These are phyloP conservation scores for Gambusia yucatana DNA, from an alignment of 2,797 vertebrate species.

Conservation along the genomic window DNA sequence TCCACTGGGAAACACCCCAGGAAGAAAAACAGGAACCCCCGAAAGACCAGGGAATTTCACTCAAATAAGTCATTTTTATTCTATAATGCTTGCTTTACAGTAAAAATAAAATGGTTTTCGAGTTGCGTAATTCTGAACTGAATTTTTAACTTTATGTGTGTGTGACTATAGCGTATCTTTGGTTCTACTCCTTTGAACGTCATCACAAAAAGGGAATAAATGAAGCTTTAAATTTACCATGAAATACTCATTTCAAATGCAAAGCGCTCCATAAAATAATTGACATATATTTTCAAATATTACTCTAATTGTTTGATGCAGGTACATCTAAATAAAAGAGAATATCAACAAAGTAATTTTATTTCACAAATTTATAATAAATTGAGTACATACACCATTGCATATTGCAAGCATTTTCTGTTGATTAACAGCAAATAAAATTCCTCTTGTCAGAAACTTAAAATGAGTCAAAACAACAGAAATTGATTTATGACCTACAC, in stretches of 20 bases:
- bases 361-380: neutral
- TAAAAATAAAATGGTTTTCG: neutral
- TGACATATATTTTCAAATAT: neutral
- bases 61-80: neutral
- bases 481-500: neutral
- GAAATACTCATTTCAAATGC: neutral
- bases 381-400: neutral
- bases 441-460: neutral
- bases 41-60: neutral
- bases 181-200: neutral
- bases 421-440: neutral
- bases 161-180: neutral
- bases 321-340: neutral
- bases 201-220: neutral
- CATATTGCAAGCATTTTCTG: neutral
- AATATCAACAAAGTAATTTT: neutral
- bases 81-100: neutral
- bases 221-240: neutral
- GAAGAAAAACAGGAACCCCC: fast-evolving
- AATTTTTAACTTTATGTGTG: neutral
- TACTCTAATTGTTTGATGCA: neutral
- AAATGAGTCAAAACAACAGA: neutral
- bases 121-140: neutral
- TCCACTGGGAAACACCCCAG: conserved; percentile 6
- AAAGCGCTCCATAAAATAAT: neutral